Conservation (phyloP, 2,797 vertebrate genomes). For the Gymnocypris eckloni region DNA sequence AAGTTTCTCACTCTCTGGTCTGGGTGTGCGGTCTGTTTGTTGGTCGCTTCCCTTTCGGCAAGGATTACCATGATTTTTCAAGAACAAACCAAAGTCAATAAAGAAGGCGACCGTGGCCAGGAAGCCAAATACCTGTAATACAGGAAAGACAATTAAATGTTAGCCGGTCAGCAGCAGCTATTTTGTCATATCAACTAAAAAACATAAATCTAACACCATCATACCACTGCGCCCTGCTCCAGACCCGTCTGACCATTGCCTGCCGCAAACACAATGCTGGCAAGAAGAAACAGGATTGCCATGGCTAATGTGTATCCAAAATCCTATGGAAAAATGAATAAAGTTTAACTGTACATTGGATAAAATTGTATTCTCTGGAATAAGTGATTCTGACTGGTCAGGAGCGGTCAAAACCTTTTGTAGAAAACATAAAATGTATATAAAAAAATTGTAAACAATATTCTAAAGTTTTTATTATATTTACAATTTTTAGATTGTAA, state of each 20-base stretch:
- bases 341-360: not conserved
- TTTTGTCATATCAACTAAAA: not conserved
- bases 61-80: constrained; percentile 46
- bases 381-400: not conserved
- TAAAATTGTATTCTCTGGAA: not conserved
- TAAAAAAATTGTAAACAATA: not conserved
- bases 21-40: not conserved
- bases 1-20: constrained; percentile 64
- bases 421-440: not conserved
- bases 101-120: constrained; percentile 73
- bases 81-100: constrained; percentile 56
- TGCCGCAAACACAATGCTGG: constrained; percentile 74
- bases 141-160: not conserved
- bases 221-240: constrained; percentile 79
- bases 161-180: not conserved
- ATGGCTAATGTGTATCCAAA: constrained; percentile 67
- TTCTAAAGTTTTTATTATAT: not conserved
- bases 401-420: not conserved
- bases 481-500: not conserved
- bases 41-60: not conserved
- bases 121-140: constrained; percentile 84
- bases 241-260: constrained; percentile 58
- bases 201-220: not conserved
- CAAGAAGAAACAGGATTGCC: constrained; percentile 70
- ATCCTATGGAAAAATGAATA: constrained; percentile 75